These are phyloP conservation scores for Gorsachius goisagi DNA, from an alignment of 2,113 vertebrate species.

Conservation along the genomic window DNA sequence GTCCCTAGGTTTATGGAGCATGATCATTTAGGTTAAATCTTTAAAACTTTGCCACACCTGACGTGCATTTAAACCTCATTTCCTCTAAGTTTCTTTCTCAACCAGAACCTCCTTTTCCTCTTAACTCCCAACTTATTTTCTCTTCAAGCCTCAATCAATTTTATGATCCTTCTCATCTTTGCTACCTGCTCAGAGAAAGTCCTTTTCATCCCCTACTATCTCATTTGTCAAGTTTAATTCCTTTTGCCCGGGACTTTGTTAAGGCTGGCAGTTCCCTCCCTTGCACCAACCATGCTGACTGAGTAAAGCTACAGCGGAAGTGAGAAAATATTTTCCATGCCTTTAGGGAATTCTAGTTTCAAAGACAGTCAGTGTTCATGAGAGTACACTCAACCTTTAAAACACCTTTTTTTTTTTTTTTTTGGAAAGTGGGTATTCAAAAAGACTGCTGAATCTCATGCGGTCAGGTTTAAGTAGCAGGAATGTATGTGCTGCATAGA, in stretches of 20 bases:
- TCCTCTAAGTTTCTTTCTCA: not conserved
- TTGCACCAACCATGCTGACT: not conserved
- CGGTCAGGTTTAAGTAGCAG: not conserved
- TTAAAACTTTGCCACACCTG: not conserved
- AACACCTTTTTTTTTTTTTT: not conserved
- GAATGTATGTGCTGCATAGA: not conserved
- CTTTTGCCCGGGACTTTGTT: not conserved
- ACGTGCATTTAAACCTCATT: not conserved
- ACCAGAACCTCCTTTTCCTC: not conserved
- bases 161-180: constrained; percentile 1
- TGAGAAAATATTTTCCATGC: not conserved
- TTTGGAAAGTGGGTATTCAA: not conserved
- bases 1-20: not conserved
- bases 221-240: not conserved
- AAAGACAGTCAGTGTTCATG: not conserved
- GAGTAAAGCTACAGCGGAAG: not conserved
- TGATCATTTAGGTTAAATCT: not conserved
- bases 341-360: not conserved
- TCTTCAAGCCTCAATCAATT: not conserved
- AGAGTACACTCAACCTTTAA: not conserved
- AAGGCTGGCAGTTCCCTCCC: not conserved
- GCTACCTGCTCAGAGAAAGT: not conserved
- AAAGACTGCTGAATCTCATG: not conserved
- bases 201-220: not conserved
- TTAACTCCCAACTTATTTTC: not conserved